phyloP scores from a whole-genome alignment of 2,113 vertebrate genomes.

The Merops nubicus region DNA sequence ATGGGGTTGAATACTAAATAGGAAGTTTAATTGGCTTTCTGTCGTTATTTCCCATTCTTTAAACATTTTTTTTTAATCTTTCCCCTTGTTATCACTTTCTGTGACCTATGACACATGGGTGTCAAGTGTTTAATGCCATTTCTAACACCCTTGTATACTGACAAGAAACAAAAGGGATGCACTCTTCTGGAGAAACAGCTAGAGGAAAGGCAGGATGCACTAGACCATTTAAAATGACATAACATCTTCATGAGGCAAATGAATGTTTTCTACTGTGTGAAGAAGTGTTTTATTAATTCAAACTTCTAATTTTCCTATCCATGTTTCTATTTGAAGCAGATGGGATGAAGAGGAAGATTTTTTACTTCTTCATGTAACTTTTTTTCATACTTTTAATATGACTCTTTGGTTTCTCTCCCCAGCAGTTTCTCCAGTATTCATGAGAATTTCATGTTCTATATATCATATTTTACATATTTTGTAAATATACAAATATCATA shows the following conservation, averaged over 20 bases:
- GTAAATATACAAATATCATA: not conserved
- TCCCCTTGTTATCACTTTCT: not conserved
- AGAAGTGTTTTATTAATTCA: not conserved
- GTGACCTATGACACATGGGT: not conserved
- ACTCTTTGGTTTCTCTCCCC: not conserved
- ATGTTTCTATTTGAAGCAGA: not conserved
- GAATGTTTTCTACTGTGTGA: not conserved
- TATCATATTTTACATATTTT: not conserved
- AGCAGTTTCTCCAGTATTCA: not conserved
- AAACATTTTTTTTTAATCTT: not conserved
- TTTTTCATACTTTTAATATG: not conserved
- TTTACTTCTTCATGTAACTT: not conserved
- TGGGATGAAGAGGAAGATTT: not conserved
- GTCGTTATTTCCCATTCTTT: not conserved
- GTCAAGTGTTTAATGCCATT: not conserved
- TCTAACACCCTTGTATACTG: not conserved
- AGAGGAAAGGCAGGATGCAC: not conserved
- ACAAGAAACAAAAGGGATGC: not conserved
- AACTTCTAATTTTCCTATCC: not conserved
- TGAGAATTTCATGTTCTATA: not conserved
- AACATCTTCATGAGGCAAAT: not conserved
- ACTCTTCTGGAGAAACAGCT: not conserved
- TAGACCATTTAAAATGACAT: not conserved
- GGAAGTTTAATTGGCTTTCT: not conserved
- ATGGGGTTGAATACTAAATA: not conserved